Evolutionary conservation across 2,888 invertebrate genomes (phyloP), one percentile per base, ranked within the genome.

Genomic region (Hypomecis punctinalis): DNA sequence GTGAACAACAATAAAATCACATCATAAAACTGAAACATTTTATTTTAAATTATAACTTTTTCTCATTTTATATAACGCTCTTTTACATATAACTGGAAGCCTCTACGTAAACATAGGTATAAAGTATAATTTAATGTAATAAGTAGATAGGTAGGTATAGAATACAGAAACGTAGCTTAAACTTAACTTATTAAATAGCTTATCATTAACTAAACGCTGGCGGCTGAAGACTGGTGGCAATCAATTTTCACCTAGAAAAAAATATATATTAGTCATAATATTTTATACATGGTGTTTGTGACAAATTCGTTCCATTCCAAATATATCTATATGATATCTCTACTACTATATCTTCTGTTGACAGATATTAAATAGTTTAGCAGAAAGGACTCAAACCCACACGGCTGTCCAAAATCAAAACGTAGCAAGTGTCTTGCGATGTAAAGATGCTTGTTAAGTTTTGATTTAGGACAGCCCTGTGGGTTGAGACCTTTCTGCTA

Each of bases 181-280:
- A 75, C 36, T 55, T 46, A 55, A 45, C 9, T 70, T 73, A 75
- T 66, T 49, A 70, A 56, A 39, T 57, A 23, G 51, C 37, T 51
- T 72, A 73, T 78, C 23, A 23, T 2, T 23, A 23, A 23, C 81
- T 74, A 77, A 81, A 75, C 81, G 71, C 73, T 71, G 77, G 80
- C 77, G 73, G 69, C 78, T 71, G 66, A 84, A 81, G 71, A 78
- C 75, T 71, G 66, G 76, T 71, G 83, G 85, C 88, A 81, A 74
- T 91, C 86, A 92, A 80, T 89, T 88, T 84, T 91, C 92, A 92
- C 91, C 92, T 93, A 91, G 78, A 91, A 93, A 85, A 73, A 80
- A 63, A 60, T 13, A 35, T 36, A 13, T 7, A 47, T 73, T 61
- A 53, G 70, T 61, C 5, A 39, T 40, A 46, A 60, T 39, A 68